These are phyloP conservation scores for Coracias cyanogaster DNA, from an alignment of 2,797 vertebrate species.

Conservation along the genomic window DNA sequence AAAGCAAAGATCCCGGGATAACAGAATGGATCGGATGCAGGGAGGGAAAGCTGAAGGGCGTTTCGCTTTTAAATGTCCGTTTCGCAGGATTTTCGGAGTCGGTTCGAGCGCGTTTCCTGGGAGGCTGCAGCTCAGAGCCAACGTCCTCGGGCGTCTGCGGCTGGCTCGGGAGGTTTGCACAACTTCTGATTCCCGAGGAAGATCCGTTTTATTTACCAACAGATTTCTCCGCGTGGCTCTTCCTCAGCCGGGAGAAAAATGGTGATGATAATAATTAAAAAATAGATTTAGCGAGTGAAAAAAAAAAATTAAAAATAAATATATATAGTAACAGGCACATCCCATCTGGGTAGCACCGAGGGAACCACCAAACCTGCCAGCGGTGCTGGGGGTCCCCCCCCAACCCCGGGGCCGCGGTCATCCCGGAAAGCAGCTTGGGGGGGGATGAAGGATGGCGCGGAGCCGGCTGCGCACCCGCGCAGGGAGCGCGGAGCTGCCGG, in stretches of 20 bases:
- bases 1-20: background rate
- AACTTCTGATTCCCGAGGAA: background rate
- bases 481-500: background rate
- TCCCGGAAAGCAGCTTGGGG: background rate
- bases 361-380: background rate
- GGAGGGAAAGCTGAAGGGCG: background rate
- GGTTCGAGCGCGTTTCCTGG: background rate
- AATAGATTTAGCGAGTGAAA: background rate
- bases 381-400: background rate
- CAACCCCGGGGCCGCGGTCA: background rate
- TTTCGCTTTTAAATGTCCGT: background rate
- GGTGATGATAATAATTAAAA: background rate
- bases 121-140: background rate
- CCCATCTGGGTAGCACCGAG: background rate
- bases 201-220: background rate
- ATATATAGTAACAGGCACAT: background rate
- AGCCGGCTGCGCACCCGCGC: background rate
- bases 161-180: background rate
- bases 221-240: background rate
- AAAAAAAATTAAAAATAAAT: background rate
- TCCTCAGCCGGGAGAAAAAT: background rate
- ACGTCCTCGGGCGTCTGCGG: background rate
- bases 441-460: background rate
- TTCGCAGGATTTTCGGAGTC: background rate
- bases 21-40: background rate